These are phyloP conservation scores for Clivina fossor DNA, from an alignment of 2,888 invertebrate genomes.

Conservation along the genomic window DNA sequence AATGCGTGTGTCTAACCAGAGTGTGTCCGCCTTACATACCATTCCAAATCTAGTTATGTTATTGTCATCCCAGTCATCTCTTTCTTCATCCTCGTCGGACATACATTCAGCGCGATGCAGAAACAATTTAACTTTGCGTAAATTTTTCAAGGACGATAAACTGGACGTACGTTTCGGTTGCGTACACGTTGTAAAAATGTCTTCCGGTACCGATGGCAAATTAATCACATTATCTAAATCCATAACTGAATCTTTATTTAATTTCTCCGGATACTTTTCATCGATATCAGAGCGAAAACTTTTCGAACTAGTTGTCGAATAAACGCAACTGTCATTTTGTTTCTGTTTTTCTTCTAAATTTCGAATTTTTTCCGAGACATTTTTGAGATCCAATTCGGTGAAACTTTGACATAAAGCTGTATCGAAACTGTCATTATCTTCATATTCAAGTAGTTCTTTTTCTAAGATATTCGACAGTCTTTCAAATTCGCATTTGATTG, in stretches of 20 bases:
- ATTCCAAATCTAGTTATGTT: conserved; percentile 4
- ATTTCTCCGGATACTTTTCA: conserved; percentile 55
- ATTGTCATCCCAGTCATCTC: conserved; percentile 50
- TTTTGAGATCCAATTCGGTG: conserved; percentile 39
- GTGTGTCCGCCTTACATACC: conserved; percentile 11
- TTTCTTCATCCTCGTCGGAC: conserved; percentile 52
- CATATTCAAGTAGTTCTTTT: conserved; percentile 48
- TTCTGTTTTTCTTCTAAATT: conserved; percentile 46
- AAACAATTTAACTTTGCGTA: conserved; percentile 54
- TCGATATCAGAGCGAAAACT: conserved; percentile 52
- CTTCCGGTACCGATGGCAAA: conserved; percentile 55
- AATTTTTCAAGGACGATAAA: conserved; percentile 53
- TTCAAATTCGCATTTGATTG: conserved; percentile 48
- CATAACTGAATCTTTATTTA: conserved; percentile 53
- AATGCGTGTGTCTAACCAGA: background rate
- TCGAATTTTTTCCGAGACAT: conserved; percentile 49
- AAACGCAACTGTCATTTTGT: conserved; percentile 2
- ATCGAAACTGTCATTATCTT: conserved; percentile 46
- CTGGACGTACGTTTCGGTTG: conserved; percentile 53
- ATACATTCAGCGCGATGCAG: conserved; percentile 52
- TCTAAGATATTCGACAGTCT: conserved; percentile 49
- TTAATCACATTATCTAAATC: conserved; percentile 52
- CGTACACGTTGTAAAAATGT: conserved; percentile 52
- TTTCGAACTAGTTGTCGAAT: conserved; percentile 44
- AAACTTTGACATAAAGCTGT: conserved; percentile 7